Conservation (phyloP, 2,113 vertebrate species). For the Centropus bengalensis region DNA sequence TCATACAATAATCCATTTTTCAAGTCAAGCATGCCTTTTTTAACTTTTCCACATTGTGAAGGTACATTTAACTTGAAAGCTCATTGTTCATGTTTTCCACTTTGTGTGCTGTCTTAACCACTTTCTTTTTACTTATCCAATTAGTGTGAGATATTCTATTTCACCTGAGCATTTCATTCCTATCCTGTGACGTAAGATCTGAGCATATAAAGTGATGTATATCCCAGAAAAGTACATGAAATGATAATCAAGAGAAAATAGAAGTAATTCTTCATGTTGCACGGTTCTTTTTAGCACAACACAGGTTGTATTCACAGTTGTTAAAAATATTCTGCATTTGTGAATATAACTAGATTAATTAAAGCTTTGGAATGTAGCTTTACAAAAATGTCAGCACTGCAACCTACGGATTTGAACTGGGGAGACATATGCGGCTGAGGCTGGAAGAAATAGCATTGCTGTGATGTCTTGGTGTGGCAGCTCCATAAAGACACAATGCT, state of each 20-base stretch:
- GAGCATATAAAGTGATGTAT: background rate
- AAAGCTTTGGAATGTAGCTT: background rate
- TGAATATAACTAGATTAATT: background rate
- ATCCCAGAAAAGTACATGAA: background rate
- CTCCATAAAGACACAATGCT: background rate
- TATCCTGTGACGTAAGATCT: background rate
- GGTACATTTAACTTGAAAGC: background rate
- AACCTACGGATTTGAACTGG: accelerated
- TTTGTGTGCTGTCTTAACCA: background rate
- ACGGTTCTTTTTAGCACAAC: background rate
- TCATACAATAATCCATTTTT: background rate
- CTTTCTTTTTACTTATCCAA: background rate
- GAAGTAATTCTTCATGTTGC: background rate
- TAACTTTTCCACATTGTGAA: background rate
- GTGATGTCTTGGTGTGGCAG: background rate
- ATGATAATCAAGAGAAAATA: background rate
- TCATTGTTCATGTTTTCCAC: background rate
- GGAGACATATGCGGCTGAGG: background rate
- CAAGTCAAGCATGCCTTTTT: background rate
- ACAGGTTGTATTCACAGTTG: background rate
- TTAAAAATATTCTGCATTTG: background rate
- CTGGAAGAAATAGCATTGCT: background rate
- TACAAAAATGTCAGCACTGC: accelerated
- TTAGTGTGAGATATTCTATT: background rate
- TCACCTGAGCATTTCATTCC: background rate